phyloP scores from a whole-genome alignment of 1,140 invertebrate genomes.

The Drosophila gunungcola region DNA sequence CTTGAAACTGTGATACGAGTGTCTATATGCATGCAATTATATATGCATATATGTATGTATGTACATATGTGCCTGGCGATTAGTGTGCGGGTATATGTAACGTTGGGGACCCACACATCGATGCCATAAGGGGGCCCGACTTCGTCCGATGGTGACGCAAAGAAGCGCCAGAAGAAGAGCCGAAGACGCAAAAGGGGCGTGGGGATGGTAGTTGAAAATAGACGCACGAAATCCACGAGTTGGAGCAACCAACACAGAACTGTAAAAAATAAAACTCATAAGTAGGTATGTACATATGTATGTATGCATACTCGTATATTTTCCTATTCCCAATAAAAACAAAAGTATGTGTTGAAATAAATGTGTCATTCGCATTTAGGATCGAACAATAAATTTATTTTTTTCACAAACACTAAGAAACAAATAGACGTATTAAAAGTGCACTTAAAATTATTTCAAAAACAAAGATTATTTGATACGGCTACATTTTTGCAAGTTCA shows the following conservation, averaged over 20 bases:
- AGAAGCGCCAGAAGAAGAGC: conserved; percentile 25
- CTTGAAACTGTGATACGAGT: conserved; percentile 43
- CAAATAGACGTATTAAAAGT: conserved; percentile 1
- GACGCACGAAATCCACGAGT: conserved; percentile 25
- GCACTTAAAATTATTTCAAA: conserved; percentile 23
- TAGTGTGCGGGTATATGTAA: conserved; percentile 18
- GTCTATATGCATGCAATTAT: neutral
- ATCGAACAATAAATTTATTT: conserved; percentile 14
- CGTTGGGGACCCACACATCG: conserved; percentile 27
- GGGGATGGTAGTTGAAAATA: conserved; percentile 46
- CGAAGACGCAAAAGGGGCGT: conserved; percentile 3
- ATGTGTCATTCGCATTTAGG: conserved; percentile 41
- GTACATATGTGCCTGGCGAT: neutral
- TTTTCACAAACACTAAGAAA: conserved; percentile 3
- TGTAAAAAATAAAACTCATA: conserved; percentile 17
- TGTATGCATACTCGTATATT: neutral
- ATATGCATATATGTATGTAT: too few relatives aligned
- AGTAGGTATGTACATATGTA: neutral
- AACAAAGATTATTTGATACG: neutral
- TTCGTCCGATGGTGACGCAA: conserved; percentile 53
- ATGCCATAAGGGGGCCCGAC: conserved; percentile 64
- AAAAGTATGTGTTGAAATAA: conserved; percentile 35
- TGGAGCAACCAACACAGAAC: conserved; percentile 20
- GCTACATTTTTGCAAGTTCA: too few relatives aligned
- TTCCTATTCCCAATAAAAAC: conserved; percentile 17